Evolutionary conservation across 2,113 vertebrate species (phyloP).

Genomic region (Australoheros scitulus): DNA sequence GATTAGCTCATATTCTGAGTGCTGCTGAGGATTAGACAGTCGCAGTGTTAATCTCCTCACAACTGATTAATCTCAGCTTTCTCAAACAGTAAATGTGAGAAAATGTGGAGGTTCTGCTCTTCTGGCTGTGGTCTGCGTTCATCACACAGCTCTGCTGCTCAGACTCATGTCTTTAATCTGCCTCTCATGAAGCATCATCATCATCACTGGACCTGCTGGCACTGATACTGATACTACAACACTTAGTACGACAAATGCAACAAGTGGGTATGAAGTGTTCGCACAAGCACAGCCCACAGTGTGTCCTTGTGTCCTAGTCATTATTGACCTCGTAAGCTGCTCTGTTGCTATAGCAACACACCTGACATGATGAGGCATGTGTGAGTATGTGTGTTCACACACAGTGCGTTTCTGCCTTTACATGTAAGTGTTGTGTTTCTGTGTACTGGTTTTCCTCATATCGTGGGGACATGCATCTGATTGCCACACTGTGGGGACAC

Average conservation of each 20-base stretch:
- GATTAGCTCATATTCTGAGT: constrained; percentile 64
- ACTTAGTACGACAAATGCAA: neutral
- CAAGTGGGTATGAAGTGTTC: neutral
- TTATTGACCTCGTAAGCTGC: neutral
- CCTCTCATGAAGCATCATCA: neutral
- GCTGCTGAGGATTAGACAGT: constrained; percentile 62
- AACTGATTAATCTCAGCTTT: constrained; percentile 20
- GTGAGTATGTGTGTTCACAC: neutral
- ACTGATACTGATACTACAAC: neutral
- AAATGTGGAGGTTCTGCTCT: constrained; percentile 7
- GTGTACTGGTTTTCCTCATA: neutral
- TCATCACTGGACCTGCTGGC: neutral
- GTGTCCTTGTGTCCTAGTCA: neutral
- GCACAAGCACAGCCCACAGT: neutral
- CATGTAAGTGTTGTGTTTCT: neutral
- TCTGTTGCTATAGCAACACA: constrained; percentile 20
- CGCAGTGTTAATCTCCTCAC: constrained; percentile 55
- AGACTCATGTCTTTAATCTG: neutral
- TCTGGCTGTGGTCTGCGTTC: neutral
- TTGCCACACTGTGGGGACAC: neutral
- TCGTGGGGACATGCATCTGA: neutral
- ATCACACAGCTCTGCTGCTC: neutral
- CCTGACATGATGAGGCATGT: neutral
- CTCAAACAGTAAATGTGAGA: constrained; percentile 7
- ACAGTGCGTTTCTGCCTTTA: neutral